Percentiles rank a stretch among this genome's conserved stretches.
phyloP scores from a whole-genome alignment of 2,113 vertebrate species.

The Planiliza haematocheilus region DNA sequence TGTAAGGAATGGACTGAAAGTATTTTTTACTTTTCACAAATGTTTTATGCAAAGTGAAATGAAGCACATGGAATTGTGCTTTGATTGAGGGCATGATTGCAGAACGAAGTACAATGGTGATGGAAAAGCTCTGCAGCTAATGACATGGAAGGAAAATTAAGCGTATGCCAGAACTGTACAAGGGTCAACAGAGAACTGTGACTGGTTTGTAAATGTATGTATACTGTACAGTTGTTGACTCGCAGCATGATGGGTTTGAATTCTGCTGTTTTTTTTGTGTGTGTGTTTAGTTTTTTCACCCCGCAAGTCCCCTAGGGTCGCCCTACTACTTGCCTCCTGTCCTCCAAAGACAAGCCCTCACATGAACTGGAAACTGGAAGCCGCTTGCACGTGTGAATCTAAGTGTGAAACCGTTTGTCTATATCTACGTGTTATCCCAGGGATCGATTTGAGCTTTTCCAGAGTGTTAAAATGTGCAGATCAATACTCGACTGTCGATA shows the following conservation, averaged over 20 bases:
- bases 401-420: conserved; percentile 23
- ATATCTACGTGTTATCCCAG: conserved; percentile 19
- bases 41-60: conserved; percentile 40
- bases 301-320: background rate
- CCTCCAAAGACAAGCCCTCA: conserved; percentile 1
- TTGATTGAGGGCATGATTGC: conserved; percentile 55
- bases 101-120: conserved; percentile 24
- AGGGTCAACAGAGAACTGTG: conserved; percentile 15
- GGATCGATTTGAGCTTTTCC: conserved; percentile 13
- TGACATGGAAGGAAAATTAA: conserved; percentile 39
- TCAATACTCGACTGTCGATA: conserved; percentile 34
- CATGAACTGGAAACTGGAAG: conserved; percentile 4
- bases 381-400: conserved; percentile 15
- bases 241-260: conserved; percentile 9
- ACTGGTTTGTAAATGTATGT: conserved; percentile 8
- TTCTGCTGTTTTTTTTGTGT: conserved; percentile 6
- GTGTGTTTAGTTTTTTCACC: background rate
- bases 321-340: conserved; percentile 2
- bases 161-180: conserved; percentile 20
- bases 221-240: conserved; percentile 1
- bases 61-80: conserved; percentile 36
- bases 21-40: conserved; percentile 53
- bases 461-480: conserved; percentile 28
- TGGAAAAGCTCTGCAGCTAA: conserved; percentile 39
- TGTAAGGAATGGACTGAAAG: conserved; percentile 41